A percentile compares a stretch with the other conserved stretches of the same genome.
phyloP scores from a whole-genome alignment of 2,888 invertebrate genomes.

The Eudemis profundana region DNA sequence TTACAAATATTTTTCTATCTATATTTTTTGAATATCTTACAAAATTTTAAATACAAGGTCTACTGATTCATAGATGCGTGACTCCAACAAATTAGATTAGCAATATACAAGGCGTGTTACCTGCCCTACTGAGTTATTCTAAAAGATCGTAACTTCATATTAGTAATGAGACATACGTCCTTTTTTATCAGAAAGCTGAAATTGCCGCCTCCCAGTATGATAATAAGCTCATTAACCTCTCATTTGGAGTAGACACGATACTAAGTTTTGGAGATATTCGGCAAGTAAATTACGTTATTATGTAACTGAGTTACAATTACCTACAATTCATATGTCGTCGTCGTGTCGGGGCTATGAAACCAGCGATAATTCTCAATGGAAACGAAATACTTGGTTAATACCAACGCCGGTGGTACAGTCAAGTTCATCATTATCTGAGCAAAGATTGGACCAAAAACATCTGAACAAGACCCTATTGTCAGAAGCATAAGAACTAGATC shows the following conservation, averaged over 20 bases:
- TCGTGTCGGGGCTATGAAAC: conserved; percentile 18
- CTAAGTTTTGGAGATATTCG: conserved; percentile 15
- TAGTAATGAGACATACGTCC: background rate
- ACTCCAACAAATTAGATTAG: background rate
- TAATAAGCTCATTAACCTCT: conserved; percentile 19
- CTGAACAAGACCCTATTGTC: too few species aligned
- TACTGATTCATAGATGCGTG: too few species aligned
- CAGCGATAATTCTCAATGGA: background rate
- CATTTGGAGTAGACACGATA: conserved; percentile 17
- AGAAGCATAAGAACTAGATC: too few species aligned
- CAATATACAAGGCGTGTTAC: background rate
- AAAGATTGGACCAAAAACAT: background rate
- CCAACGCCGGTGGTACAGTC: too few species aligned
- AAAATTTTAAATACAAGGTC: too few species aligned
- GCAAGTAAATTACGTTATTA: conserved; percentile 24
- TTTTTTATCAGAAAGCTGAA: background rate
- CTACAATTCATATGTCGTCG: conserved; percentile 21
- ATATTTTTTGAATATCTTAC: too few species aligned
- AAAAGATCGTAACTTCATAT: background rate
- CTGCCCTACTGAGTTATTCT: background rate
- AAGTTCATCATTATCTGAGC: background rate
- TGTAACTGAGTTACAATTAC: conserved; percentile 30
- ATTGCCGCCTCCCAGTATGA: background rate
- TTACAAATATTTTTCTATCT: too few species aligned
- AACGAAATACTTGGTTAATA: too few species aligned